Evolutionary conservation across 30 jellyfish, hydroid and myxozoan genomes (phyloP), one percentile per base, ranked within the genome.

Genomic region (Clytia hemisphaerica): DNA sequence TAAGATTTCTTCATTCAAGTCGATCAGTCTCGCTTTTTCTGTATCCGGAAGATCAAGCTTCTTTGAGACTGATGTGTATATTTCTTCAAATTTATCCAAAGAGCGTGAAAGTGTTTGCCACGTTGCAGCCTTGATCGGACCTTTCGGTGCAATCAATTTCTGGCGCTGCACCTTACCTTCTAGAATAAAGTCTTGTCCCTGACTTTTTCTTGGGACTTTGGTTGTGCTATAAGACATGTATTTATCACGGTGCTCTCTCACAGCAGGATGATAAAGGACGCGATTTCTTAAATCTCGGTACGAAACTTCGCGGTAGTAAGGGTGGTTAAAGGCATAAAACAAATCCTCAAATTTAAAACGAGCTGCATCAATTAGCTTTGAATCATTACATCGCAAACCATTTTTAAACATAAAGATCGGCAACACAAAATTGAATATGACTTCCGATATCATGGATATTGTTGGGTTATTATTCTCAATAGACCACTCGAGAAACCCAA

Each of bases 121-220:
- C 1, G 1, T 1, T 3, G 70, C 30, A 22, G 57, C 0, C 44
- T 57, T 2, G 16, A 57, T 31, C 0, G 51, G 1, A 0, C 70
- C 70, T n/a, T 57, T 1, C 2, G 70, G 70, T 0, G 70, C 70
- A 1, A 57, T 57, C 35, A 57, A 5, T 57, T 57, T 57, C 16
- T 57, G 70, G 0, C 53, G 0, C 30, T 57, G 29, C 0, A 57
- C 6, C 0, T 57, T 57, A 10, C 44, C 44, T 2, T 57, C 70
- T 1, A 57, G 2, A 21, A 57, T 26, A 2, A 57, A 57, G 30
- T 57, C 70, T 0, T 45, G 45, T 0, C 70, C 70, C 30, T 57
- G 70, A n/a, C 44, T 57, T 33, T 57, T 6, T 0, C 30, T 1
- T 21, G 57, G 2, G 19, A 1, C 54, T 57, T 7, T 1, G 0